Evolutionary conservation across 2,797 vertebrate genomes (phyloP), one percentile per base, ranked within the genome.

Genomic region (Natrix natrix): DNA sequence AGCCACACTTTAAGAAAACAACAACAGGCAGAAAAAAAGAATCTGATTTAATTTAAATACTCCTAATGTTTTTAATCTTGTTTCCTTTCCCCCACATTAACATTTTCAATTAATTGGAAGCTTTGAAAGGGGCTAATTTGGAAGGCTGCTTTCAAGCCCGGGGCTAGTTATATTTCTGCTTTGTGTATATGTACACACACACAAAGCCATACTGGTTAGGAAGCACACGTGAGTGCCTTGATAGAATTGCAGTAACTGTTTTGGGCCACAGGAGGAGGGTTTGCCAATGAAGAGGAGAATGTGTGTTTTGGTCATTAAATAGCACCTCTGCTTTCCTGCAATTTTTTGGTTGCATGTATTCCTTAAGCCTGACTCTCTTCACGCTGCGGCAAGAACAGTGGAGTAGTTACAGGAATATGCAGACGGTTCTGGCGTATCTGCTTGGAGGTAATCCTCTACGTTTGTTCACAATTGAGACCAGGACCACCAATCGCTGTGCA

Each of bases 141-240:
- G 37, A 78, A 22, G 37, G 32, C 37, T 78, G 74, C 74, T 1
- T 78, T 78, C 37, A 11, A 8, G 74, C 74, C 74, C 3, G 0
- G 3, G 37, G 74, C 37, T 22, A 78, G 74, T 78, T 78, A 43
- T 10, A 78, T 43, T 43, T 78, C 74, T 22, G 74, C 74, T 43
- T 78, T 32, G 4, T 4, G 32, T 78, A 4, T 43, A 20, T 1
- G 26, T 0, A 48, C 48, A 4, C 1, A 0, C 8, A 4, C 0
- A 22, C 32, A 22, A 43, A 37, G 14, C 1, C 69, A 8, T 10
- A 4, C 32, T 8, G 32, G 16, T 37, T 8, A 43, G 74, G 74
- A 43, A 78, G 8, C 69, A 20, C 32, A 43, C 32, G 3, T 4
- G 17, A 43, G 69, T 1, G 69, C 37, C 43, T 78, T 43, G 22